phyloP scores from a whole-genome alignment of 2,113 vertebrate genomes.

The Hemicordylus capensis region DNA sequence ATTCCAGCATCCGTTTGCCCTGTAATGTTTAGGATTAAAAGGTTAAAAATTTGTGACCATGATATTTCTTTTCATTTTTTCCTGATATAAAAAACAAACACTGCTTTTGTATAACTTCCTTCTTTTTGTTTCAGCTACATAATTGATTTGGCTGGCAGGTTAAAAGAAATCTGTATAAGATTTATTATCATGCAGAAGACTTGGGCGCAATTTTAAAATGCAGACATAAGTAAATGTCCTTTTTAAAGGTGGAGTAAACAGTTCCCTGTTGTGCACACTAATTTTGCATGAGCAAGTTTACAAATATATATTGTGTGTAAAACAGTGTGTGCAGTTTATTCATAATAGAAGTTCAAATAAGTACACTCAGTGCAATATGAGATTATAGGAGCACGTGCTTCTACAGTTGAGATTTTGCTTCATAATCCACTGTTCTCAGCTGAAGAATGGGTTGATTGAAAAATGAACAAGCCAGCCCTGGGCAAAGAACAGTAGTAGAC shows the following conservation, averaged over 20 bases:
- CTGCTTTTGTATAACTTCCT: conserved; percentile 73
- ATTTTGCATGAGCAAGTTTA: conserved; percentile 84
- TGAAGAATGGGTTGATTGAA: conserved; percentile 32
- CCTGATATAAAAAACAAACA: conserved; percentile 67
- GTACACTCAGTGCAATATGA: conserved; percentile 69
- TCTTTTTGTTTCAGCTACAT: conserved; percentile 73
- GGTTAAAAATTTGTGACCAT: conserved; percentile 81
- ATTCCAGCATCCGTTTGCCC: conserved; percentile 77
- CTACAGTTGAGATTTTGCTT: not conserved
- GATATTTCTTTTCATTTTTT: conserved; percentile 74
- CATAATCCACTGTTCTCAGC: conserved; percentile 24
- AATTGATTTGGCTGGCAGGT: conserved; percentile 75
- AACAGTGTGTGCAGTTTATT: conserved; percentile 81
- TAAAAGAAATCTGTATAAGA: conserved; percentile 69
- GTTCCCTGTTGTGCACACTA: conserved; percentile 73
- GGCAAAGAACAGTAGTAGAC: not conserved
- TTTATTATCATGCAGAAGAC: conserved; percentile 68
- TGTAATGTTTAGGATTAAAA: conserved; percentile 86
- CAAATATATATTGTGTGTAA: conserved; percentile 82
- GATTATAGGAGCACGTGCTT: not conserved
- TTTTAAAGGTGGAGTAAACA: conserved; percentile 72
- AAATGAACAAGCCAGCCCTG: not conserved
- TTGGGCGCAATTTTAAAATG: conserved; percentile 67
- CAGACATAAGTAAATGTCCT: conserved; percentile 56
- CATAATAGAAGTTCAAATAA: conserved; percentile 74